These are phyloP conservation scores for Gerosis bhagava DNA, from an alignment of 2,888 invertebrate genomes.

Conservation along the genomic window DNA sequence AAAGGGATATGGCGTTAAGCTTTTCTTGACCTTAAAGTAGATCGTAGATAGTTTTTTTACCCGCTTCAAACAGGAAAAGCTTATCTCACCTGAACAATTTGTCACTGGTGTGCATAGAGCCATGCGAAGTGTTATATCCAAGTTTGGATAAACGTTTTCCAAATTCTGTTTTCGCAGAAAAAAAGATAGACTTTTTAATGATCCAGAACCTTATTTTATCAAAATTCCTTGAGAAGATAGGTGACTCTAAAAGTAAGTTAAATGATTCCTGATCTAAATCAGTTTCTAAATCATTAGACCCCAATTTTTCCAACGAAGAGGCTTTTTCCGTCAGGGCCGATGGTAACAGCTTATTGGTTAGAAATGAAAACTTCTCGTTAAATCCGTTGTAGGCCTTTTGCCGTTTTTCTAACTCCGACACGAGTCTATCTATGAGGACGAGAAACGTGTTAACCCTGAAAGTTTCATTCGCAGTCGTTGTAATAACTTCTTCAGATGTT, in stretches of 20 bases:
- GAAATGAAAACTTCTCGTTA: constrained; percentile 2
- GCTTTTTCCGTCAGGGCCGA: not conserved
- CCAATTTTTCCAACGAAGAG: too few species aligned
- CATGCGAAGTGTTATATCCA: constrained; percentile 32
- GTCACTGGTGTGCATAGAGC: constrained; percentile 30
- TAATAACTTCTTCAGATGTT: too few species aligned
- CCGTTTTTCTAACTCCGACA: not conserved
- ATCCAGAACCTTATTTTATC: not conserved
- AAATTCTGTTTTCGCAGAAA: not conserved
- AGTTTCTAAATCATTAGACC: not conserved
- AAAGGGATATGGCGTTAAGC: too few species aligned
- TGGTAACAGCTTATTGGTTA: not conserved
- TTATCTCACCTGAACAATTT: constrained; percentile 35
- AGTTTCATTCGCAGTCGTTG: too few species aligned
- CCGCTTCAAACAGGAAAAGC: constrained; percentile 17
- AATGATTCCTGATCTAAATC: too few species aligned
- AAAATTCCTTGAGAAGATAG: not conserved
- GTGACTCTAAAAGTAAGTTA: too few species aligned
- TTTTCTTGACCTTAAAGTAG: constrained; percentile 10
- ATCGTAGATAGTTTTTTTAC: constrained; percentile 22
- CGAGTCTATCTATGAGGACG: not conserved
- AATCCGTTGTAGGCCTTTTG: not conserved
- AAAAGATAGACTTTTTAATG: not conserved
- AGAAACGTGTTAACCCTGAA: too few species aligned
- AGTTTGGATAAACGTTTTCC: constrained; percentile 23